Conservation (phyloP, 2,113 vertebrate genomes). For the Hemibagrus wyckioides region DNA sequence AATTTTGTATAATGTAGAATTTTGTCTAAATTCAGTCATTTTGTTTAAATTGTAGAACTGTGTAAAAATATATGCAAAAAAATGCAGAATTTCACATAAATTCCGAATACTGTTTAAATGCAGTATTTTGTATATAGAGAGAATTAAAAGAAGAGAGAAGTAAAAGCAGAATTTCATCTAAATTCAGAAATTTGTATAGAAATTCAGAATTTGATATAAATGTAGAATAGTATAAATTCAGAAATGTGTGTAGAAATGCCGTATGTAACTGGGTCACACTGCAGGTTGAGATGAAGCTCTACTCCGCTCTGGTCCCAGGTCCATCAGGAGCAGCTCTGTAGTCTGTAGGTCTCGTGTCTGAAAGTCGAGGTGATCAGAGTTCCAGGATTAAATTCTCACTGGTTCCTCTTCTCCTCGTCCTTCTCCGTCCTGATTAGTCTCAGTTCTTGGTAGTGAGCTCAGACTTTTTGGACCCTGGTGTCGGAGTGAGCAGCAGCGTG, state of each 20-base stretch:
- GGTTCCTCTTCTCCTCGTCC: neutral
- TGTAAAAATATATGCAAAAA: too few relatives aligned
- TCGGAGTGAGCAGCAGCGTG: neutral
- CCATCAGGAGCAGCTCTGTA: neutral
- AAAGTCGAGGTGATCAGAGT: neutral
- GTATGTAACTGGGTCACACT: neutral
- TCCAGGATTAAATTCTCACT: neutral
- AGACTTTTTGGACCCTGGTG: constrained; percentile 4
- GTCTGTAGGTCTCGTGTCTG: neutral
- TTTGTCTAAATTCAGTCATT: too few relatives aligned
- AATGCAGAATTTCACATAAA: too few relatives aligned
- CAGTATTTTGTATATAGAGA: too few relatives aligned
- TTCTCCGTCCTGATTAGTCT: neutral
- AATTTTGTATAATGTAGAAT: too few relatives aligned
- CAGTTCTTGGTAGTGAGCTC: neutral
- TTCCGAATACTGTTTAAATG: too few relatives aligned
- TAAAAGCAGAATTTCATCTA: too few relatives aligned
- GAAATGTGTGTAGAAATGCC: too few relatives aligned
- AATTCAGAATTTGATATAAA: neutral
- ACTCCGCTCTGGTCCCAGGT: too few relatives aligned
- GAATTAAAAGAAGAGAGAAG: too few relatives aligned
- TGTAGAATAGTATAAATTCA: neutral
- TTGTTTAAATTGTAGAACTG: too few relatives aligned
- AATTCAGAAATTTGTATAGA: too few relatives aligned
- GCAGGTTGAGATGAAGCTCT: neutral